Percentiles rank a stretch among this genome's conserved stretches.
phyloP scores from a whole-genome alignment of 2,888 invertebrate genomes.

The Alsophila aescularia region DNA sequence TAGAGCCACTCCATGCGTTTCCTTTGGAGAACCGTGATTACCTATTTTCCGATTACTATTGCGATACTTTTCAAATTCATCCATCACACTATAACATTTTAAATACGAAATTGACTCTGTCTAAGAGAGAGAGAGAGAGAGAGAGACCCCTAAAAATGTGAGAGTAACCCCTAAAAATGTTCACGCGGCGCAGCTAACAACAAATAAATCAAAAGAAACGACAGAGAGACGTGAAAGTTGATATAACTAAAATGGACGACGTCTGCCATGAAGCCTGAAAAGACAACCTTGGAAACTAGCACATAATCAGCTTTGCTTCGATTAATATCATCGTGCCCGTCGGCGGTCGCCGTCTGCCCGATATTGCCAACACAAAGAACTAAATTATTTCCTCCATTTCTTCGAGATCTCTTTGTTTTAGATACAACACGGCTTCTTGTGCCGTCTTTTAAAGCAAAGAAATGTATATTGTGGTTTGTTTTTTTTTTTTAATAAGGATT shows the following conservation, averaged over 20 bases:
- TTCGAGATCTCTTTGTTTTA: slow-evolving; percentile 72
- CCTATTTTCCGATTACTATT: too few species aligned
- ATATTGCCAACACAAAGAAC: slow-evolving; percentile 78
- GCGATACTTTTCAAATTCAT: too few species aligned
- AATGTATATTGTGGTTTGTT: slow-evolving; percentile 16
- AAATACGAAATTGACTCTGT: too few species aligned
- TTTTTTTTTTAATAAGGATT: background rate
- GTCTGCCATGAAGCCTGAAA: slow-evolving; percentile 60
- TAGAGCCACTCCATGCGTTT: too few species aligned
- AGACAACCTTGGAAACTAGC: slow-evolving; percentile 65
- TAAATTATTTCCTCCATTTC: slow-evolving; percentile 78
- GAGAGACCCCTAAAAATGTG: too few species aligned
- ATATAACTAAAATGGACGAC: slow-evolving; percentile 33
- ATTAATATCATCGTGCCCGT: slow-evolving; percentile 76
- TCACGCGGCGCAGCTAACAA: too few species aligned
- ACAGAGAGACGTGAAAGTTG: background rate
- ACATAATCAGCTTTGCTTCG: slow-evolving; percentile 80
- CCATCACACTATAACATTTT: too few species aligned
- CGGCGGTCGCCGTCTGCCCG: slow-evolving; percentile 64
- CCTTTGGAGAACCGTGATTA: too few species aligned
- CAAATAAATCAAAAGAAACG: background rate
- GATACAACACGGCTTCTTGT: slow-evolving; percentile 55
- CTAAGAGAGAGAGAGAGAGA: too few species aligned
- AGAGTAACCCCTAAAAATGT: too few species aligned
- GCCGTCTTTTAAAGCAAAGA: slow-evolving; percentile 30